A percentile compares a stretch with the other conserved stretches of the same genome.
These are phyloP conservation scores for Gibbula magus DNA, from an alignment of 2,888 invertebrate genomes.

Conservation along the genomic window DNA sequence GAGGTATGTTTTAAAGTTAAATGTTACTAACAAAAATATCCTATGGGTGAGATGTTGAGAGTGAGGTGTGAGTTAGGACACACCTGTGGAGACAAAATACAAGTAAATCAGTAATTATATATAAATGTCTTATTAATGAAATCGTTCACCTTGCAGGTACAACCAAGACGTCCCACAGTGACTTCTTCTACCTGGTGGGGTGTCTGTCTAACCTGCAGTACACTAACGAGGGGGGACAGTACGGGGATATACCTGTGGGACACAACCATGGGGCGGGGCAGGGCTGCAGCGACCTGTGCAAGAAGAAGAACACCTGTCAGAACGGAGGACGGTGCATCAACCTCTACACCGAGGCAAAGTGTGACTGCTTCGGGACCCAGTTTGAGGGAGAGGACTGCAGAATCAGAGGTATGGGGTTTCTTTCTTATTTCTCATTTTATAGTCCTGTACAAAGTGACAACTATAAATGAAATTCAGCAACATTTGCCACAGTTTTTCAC, in stretches of 20 bases:
- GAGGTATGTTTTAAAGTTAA: too few relatives aligned
- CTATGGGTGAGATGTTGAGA: too few relatives aligned
- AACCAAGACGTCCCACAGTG: not conserved
- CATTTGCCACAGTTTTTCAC: too few relatives aligned
- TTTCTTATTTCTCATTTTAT: too few relatives aligned
- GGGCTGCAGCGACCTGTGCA: constrained; percentile 86
- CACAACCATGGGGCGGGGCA: constrained; percentile 70
- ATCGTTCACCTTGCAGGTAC: not conserved
- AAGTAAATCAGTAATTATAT: too few relatives aligned
- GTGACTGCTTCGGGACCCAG: constrained; percentile 93
- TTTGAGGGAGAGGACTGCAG: constrained; percentile 95
- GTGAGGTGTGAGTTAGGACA: too few relatives aligned
- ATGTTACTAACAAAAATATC: too few relatives aligned
- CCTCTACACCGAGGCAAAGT: constrained; percentile 90
- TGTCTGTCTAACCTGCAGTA: constrained; percentile 59
- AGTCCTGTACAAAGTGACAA: too few relatives aligned
- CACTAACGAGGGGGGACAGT: constrained; percentile 41
- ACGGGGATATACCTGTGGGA: constrained; percentile 41
- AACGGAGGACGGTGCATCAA: constrained; percentile 92
- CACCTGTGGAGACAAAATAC: too few relatives aligned
- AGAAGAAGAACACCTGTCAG: constrained; percentile 87
- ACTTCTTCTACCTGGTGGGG: constrained; percentile 53
- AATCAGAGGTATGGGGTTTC: constrained; percentile 90
- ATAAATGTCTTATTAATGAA: not conserved
- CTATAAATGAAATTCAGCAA: too few relatives aligned